These are phyloP conservation scores for Polyergus mexicanus DNA, from an alignment of 1,140 invertebrate genomes.

Conservation along the genomic window DNA sequence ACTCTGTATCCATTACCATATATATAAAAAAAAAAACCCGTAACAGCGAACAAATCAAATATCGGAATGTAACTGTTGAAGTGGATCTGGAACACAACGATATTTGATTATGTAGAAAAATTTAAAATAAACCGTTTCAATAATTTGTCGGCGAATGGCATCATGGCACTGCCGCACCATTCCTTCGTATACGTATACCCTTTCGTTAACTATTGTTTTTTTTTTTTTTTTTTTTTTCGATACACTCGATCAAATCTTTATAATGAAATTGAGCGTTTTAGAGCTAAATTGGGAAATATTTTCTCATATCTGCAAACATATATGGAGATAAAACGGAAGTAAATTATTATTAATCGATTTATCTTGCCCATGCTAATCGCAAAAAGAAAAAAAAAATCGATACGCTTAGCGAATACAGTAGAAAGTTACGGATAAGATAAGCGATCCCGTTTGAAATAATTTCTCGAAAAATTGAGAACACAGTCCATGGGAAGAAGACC, in stretches of 20 bases:
- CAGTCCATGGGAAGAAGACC: not conserved
- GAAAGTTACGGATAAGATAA: slow-evolving; percentile 21
- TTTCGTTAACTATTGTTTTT: slow-evolving; percentile 28
- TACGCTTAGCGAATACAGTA: not conserved
- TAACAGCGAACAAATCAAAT: slow-evolving; percentile 35
- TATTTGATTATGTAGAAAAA: slow-evolving; percentile 24
- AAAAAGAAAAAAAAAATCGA: not conserved
- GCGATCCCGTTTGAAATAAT: slow-evolving; percentile 45
- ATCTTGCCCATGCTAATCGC: not conserved
- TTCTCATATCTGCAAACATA: not conserved
- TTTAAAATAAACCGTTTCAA: slow-evolving; percentile 40
- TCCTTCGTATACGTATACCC: not conserved
- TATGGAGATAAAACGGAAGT: slow-evolving; percentile 9
- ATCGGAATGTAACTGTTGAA: not conserved
- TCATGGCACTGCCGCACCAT: not conserved
- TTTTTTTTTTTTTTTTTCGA: not conserved
- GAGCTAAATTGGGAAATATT: slow-evolving; percentile 39
- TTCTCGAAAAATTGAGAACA: slow-evolving; percentile 26
- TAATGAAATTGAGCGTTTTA: slow-evolving; percentile 47
- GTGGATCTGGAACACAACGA: slow-evolving; percentile 38
- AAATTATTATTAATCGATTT: slow-evolving; percentile 49
- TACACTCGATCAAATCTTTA: not conserved
- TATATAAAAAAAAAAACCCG: not conserved
- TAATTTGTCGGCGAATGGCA: not conserved
- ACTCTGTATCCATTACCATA: not conserved